A percentile compares a stretch with the other conserved stretches of the same genome.
These are phyloP conservation scores for Eupsilia transversa DNA, from an alignment of 2,888 invertebrate genomes.

Conservation along the genomic window DNA sequence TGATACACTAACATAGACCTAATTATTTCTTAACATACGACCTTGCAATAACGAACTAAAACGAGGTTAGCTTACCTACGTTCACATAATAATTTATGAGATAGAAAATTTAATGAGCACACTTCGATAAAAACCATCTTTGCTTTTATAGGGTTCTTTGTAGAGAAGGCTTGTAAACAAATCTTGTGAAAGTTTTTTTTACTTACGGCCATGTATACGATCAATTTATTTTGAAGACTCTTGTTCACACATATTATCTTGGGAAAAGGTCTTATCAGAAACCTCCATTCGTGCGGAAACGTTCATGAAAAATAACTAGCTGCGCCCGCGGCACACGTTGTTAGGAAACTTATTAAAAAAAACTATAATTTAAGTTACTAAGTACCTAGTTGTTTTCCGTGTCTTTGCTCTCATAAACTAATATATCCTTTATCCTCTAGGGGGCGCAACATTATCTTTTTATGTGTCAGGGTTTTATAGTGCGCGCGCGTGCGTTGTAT, in stretches of 20 bases:
- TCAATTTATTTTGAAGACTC: constrained; percentile 43
- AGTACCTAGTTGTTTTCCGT: too few species aligned
- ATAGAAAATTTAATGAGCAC: constrained; percentile 44
- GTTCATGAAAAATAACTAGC: constrained; percentile 20
- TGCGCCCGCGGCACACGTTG: background rate
- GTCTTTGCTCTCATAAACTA: background rate
- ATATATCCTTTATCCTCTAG: background rate
- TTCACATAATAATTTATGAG: constrained; percentile 45
- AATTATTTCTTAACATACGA: constrained; percentile 14
- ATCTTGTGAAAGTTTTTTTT: constrained; percentile 1
- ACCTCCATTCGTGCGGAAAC: constrained; percentile 28
- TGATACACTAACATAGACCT: constrained; percentile 10
- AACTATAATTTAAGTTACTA: background rate
- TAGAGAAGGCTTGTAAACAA: constrained; percentile 14
- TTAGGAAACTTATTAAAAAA: background rate
- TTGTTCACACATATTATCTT: constrained; percentile 54
- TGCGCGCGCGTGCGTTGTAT: too few species aligned
- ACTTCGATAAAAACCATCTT: constrained; percentile 27
- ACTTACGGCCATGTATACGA: background rate
- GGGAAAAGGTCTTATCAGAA: constrained; percentile 26
- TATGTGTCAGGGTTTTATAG: background rate
- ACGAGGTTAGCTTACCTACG: constrained; percentile 12
- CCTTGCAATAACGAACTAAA: constrained; percentile 24
- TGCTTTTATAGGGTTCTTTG: background rate
- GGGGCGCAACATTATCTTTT: background rate